Conservation (phyloP, 2,113 vertebrate genomes). For the Vulpes lagopus region DNA sequence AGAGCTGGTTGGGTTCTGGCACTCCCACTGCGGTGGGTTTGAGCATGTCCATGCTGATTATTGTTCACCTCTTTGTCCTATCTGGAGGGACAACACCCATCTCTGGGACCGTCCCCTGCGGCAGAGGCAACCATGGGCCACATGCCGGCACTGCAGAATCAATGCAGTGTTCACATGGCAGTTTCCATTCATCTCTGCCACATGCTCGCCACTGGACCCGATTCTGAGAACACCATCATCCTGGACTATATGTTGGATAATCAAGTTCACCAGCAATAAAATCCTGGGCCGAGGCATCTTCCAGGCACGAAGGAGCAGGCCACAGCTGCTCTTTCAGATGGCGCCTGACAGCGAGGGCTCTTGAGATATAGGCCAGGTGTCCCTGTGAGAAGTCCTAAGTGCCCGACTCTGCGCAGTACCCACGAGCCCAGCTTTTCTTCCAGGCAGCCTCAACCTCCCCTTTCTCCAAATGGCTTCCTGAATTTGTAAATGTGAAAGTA, state of each 20-base stretch:
- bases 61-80: neutral
- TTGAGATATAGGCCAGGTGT: accelerated
- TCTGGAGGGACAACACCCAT: neutral
- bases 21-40: neutral
- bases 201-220: neutral
- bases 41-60: accelerated
- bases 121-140: neutral
- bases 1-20: neutral
- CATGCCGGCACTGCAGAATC: neutral
- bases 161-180: neutral
- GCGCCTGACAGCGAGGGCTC: neutral
- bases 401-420: neutral
- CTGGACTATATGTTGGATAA: neutral
- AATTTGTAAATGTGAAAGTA: constrained; percentile 70
- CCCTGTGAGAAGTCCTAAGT: neutral
- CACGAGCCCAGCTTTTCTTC: neutral
- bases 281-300: neutral
- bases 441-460: neutral
- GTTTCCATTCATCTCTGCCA: neutral
- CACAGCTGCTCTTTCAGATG: neutral
- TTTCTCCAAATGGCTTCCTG: constrained; percentile 60
- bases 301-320: neutral
- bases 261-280: constrained; percentile 87
- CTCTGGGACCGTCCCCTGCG: neutral
- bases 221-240: neutral